phyloP scores from a whole-genome alignment of 2,113 vertebrate species.

The Neolamprologus falcicula region DNA sequence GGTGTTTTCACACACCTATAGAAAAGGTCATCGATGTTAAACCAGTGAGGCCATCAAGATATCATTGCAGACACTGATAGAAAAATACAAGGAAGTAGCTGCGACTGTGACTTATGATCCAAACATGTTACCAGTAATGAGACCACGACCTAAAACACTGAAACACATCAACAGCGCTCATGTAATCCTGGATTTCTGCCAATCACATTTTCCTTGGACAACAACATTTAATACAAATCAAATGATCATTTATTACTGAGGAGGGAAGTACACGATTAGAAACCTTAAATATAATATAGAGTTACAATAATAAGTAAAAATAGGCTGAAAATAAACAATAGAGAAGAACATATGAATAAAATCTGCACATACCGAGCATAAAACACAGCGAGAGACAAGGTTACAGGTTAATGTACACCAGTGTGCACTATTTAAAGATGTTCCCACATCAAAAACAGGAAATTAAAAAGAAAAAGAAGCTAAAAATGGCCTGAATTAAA shows the following conservation, averaged over 20 bases:
- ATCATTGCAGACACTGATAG: not conserved
- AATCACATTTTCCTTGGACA: not conserved
- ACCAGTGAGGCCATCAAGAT: not conserved
- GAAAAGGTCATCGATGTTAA: not conserved
- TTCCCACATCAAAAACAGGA: not conserved
- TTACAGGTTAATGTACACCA: not conserved
- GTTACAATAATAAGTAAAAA: not conserved
- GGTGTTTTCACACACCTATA: not conserved
- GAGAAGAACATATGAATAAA: not conserved
- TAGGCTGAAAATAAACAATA: not conserved
- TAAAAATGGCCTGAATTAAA: not conserved
- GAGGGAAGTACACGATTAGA: accelerated
- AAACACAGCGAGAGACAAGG: not conserved
- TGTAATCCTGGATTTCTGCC: accelerated
- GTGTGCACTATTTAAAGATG: not conserved
- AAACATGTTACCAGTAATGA: not conserved
- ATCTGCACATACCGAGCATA: not conserved
- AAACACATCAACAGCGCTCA: not conserved
- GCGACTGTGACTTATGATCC: not conserved
- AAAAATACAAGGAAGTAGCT: not conserved
- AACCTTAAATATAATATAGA: accelerated
- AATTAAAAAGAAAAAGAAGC: not conserved
- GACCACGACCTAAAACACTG: not conserved
- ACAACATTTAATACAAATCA: not conserved
- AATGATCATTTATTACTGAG: not conserved